Conservation (phyloP, 2,888 invertebrate species). For the Apamea sordens region DNA sequence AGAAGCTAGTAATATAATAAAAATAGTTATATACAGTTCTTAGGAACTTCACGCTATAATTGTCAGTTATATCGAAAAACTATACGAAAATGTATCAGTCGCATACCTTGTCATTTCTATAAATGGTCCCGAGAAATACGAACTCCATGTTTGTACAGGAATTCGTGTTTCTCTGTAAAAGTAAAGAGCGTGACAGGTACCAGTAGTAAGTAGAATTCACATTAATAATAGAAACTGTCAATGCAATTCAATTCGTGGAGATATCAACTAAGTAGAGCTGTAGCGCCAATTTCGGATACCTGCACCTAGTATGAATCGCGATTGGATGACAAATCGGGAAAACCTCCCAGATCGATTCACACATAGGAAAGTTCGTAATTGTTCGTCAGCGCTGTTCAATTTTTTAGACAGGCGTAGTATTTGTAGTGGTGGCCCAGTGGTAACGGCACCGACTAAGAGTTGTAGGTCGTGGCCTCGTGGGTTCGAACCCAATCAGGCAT, state of each 20-base stretch:
- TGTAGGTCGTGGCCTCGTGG: too few species aligned
- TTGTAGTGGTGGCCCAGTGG: background rate
- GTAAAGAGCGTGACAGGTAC: constrained; percentile 42
- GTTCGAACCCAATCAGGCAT: too few species aligned
- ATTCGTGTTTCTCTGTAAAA: constrained; percentile 47
- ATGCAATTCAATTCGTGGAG: constrained; percentile 24
- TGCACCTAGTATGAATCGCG: background rate
- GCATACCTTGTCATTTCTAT: constrained; percentile 29
- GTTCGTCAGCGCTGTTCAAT: background rate
- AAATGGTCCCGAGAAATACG: constrained; percentile 38
- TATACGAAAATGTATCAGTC: constrained; percentile 24
- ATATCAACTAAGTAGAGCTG: constrained; percentile 1
- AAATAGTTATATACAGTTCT: background rate
- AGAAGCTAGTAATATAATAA: too few species aligned
- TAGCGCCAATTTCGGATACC: constrained; percentile 1
- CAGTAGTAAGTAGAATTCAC: constrained; percentile 26
- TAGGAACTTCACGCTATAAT: background rate
- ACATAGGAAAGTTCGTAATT: background rate
- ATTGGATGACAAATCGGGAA: constrained; percentile 22
- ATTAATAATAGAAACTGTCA: constrained; percentile 33
- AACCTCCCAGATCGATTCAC: constrained; percentile 12
- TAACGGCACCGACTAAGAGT: background rate
- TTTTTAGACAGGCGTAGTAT: background rate
- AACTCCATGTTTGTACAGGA: constrained; percentile 33
- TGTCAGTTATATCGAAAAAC: background rate